Evolutionary conservation across 2,888 invertebrate species (phyloP), one percentile per base, ranked within the genome.

Genomic region (Tiphia femorata): DNA sequence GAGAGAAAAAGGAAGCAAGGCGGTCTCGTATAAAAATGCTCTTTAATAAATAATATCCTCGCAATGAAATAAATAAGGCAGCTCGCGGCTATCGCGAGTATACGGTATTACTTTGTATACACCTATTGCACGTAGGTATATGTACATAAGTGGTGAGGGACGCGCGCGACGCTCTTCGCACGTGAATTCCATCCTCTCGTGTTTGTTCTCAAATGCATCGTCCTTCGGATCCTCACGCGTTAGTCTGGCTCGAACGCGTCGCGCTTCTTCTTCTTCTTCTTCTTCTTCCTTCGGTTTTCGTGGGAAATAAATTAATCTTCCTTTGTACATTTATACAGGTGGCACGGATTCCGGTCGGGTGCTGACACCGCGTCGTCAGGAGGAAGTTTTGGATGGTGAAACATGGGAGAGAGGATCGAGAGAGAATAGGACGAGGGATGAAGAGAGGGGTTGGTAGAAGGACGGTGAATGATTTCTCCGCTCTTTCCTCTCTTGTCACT

Each of bases 281-380:
- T 33, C 33, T n/a, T 33, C 33, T 33, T n/a, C 12, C 33, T 4
- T 33, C 33, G 33, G 4, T 14, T 33, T 14, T 25, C 25, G 25
- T 8, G 25, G 6, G 47, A 67, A 78, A 79, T 78, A 78, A 78
- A 77, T 77, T 74, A 78, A 60, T 69, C 59, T 70, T 78, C 65
- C 66, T 80, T 80, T 80, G 77, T 80, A 80, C 80, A 80, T 80
- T 80, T 80, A 78, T 80, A 80, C 80, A 80, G 71, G 70, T 75
- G 77, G 78, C 78, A 74, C 70, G 52, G 60, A 58, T 38, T 54
- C 30, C 47, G 52, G 57, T 54, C 25, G 19, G 37, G 58, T 66
- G 68, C n/a, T n/a, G n/a, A n/a, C n/a, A n/a, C n/a, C n/a, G n/a
- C n/a, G n/a, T n/a, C n/a, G n/a, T n/a, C n/a, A n/a, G n/a, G n/a